Evolutionary conservation across 2,797 vertebrate genomes (phyloP).

Genomic region (Eurystomus glaucurus): DNA sequence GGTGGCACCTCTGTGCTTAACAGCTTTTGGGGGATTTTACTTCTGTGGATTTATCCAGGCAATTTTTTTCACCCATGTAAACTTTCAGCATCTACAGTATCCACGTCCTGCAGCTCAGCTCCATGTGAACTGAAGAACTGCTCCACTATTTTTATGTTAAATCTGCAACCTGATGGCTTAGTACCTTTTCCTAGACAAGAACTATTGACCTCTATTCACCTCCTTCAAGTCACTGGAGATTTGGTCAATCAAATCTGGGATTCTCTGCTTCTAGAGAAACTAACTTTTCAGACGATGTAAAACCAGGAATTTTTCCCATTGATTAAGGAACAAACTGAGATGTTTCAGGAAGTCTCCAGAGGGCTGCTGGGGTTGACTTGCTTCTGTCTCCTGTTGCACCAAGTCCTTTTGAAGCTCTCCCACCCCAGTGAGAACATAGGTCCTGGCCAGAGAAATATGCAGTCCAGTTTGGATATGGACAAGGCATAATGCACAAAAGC

Average conservation of each 20-base stretch:
- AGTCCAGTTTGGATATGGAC: accelerated
- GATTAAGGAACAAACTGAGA: not conserved
- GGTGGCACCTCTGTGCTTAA: not conserved
- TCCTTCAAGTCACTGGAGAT: not conserved
- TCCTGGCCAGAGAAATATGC: not conserved
- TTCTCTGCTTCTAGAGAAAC: not conserved
- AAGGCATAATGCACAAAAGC: not conserved
- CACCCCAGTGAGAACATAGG: accelerated
- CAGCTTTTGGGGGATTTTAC: not conserved
- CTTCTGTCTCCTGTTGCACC: not conserved
- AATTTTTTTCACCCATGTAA: not conserved
- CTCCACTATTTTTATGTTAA: not conserved
- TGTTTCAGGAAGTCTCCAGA: not conserved
- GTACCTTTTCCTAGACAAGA: not conserved
- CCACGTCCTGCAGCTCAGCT: not conserved
- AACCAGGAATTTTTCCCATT: not conserved
- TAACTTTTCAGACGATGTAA: not conserved
- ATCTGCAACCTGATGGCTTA: not conserved
- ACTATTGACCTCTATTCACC: not conserved
- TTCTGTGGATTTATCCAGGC: not conserved
- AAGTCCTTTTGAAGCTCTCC: not conserved
- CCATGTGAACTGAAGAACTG: accelerated
- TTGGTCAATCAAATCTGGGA: not conserved
- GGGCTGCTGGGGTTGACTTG: not conserved
- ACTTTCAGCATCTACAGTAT: not conserved